Evolutionary conservation across 1,140 invertebrate genomes (phyloP), one percentile per base, ranked within the genome.

Genomic region (Mya arenaria): DNA sequence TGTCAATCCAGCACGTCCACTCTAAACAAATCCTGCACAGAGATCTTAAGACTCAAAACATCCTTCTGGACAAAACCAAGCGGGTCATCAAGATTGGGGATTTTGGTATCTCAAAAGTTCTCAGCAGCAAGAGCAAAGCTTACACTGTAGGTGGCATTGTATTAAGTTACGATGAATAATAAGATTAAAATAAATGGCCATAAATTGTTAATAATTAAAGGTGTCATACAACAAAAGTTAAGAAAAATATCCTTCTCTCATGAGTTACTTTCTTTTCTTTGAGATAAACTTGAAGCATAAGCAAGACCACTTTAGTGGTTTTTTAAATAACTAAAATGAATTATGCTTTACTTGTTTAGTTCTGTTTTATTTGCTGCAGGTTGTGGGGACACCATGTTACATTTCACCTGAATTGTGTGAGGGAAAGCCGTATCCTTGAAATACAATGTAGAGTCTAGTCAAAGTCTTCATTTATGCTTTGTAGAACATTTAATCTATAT

Each of bases 371-470:
- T n/a, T n/a, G n/a, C n/a, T n/a, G n/a, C n/a, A 92, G 91, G 89
- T 92, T 84, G 92, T 97, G 66, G 97, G 97, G 63, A 97, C 97
- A 56, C 96, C 96, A 66, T 96, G 96, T 91, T 98, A 97, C 92
- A 95, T 97, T 83, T 96, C 97, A 10, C 97, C 97, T 56, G 97
- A 98, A 93, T 92, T 97, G 37, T 96, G 97, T 89, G 95, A 96
- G 92, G 95, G 95, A 36, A 94, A 95, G 91, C 94, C 91, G 87
- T 92, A 92, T 91, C 90, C 87, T 92, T 90, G 68, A 36, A 34
- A 1, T 15, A 25, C 58, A 62, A 48, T 13, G 10, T 13, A 48
- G n/a, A 48, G 44, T 10, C 10, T n/a, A 48, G 10, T 48, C 10
- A 48, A n/a, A 48, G n/a, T n/a, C n/a, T n/a, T n/a, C n/a, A n/a